Base-by-base conservation (phyloP, 2,797 vertebrate genomes). In the Erethizon dorsatum region DNA sequence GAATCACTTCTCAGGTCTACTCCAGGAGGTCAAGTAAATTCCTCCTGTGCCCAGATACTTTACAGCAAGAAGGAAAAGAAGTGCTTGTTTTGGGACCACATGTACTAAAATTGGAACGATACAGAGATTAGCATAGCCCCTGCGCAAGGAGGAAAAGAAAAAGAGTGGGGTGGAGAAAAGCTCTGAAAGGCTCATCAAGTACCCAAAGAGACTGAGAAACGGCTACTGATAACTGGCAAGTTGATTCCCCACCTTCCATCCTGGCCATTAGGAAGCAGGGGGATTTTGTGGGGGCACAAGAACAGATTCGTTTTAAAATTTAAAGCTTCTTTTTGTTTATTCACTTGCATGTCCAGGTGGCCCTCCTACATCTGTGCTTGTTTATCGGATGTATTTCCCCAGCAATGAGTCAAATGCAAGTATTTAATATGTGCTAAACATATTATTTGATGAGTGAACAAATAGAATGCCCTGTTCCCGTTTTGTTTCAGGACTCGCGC, bases 321-420 rank as follows among this genome's bases (percentile, higher is more conserved):
- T 20, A 82, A 94, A 26, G 28, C 14, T 56, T 7, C 69, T 82
- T 54, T 22, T 24, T 59, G 1, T 33, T 91, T 82, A 50, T 50
- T 71, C 93, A 45, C 41, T 63, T 41, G 18, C 52, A 20, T 71
- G n/a, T 79, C 77, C 71, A 28, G 28, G 6, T 57, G 89, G 73
- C 4, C 11, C 14, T 85, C 20, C n/a, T 47, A 26, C 8, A 61
- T 77, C 57, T 89, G 33, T 31, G 82, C 88, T 85, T 91, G 3
- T 50, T 94, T 45, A 37, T 33, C 86, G 83, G n/a, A n/a, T n/a
- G 9, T 79, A 37, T 91, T 95, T 95, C 14, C n/a, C 20, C 31
- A 88, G 33, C 28, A 65, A 77, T 2, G 41, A 87, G 57, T 82
- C 73, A 69, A 88, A 69, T 67, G 22, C 33, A 94, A 5, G 14